Base-by-base conservation (phyloP, 1,140 invertebrate genomes). In the Samia ricini region DNA sequence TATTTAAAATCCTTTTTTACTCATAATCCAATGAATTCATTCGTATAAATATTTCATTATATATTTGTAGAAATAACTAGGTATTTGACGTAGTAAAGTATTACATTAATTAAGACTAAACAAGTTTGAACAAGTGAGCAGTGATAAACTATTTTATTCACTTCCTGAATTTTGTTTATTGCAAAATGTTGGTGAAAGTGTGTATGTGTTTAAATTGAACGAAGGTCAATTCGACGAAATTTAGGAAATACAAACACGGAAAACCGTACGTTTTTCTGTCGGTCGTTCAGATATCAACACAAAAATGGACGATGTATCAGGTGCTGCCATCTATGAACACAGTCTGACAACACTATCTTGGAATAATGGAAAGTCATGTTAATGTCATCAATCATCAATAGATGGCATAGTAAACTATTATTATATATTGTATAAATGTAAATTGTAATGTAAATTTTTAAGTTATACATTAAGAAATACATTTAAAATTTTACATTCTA, bases 91-190 rank as follows among this genome's bases (percentile, higher is more conserved):
- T n/a, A n/a, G n/a, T 29, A 42, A 12, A 42, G 12, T 12, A 42
- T 1, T 42, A 15, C 12, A 0, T 42, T 42, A 12, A 15, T 12
- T 10, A 42, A 42, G 12, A 42, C 33, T n/a, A n/a, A n/a, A n/a
- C 12, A 42, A 42, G 4, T 42, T n/a, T n/a, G n/a, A n/a, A n/a
- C 33, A 42, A 42, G 0, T 5, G 10, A 29, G 6, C 0, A 42
- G 33, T 42, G 12, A 42, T 42, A 42, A 42, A 42, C 0, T 42
- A 42, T 42, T n/a, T n/a, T 42, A 42, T 42, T 42, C 74, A 69
- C 82, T 84, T 85, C 85, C 83, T 74, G 76, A 79, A 77, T 81
- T 73, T 66, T 83, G 77, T 85, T 82, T 79, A 77, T 77, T 74
- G 61, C 73, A 79, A 79, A 72, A 64, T 68, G 29, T 68, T 60